Base-by-base conservation (phyloP, 2,888 invertebrate species). In the Agrotis ipsilon region DNA sequence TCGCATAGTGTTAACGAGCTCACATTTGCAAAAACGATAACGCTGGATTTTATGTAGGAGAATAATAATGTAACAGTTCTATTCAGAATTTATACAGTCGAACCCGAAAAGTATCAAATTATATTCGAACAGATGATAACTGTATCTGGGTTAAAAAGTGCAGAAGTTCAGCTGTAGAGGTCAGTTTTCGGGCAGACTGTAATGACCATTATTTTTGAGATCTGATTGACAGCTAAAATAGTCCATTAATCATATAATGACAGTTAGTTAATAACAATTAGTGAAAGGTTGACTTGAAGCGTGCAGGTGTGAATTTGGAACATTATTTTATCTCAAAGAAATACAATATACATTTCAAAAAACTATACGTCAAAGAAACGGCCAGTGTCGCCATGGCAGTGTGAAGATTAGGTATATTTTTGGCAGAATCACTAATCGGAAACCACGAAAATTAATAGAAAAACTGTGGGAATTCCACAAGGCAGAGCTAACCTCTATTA, bases 1-100 rank as follows among this genome's bases (percentile, higher is more conserved):
- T 51, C 21, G 43, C 14, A 13, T 24, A 46, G 13, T n/a, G 39
- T 51, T 78, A 77, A 68, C 64, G 52, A 78, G 51, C 51, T 16
- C 45, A 57, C 32, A 55, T 62, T 48, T 3, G 24, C 58, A 51
- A 27, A 55, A 55, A 52, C 32, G 72, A 68, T 72, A 72, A 49
- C 49, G 49, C 14, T 45, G 16, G 3, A 27, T 19, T 51, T 19
- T 14, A 52, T 57, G 39, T 46, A 19, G 3, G 9, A 46, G n/a
- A 48, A 27, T 61, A 52, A 32, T 21, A 46, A 39, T 27, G 21
- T 24, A n/a, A 75, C 13, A 45, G 49, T 75, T 65, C 16, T 3
- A n/a, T 51, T 18, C 27, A 27, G 14, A n/a, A 59, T 43, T 27
- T n/a, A n/a, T n/a, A 48, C 18, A 21, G 45, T 19, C 45, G 46